A percentile compares a stretch with the other conserved stretches of the same genome.
Conservation (phyloP, 2,113 vertebrate genomes). For the Sylvilagus bachmani region DNA sequence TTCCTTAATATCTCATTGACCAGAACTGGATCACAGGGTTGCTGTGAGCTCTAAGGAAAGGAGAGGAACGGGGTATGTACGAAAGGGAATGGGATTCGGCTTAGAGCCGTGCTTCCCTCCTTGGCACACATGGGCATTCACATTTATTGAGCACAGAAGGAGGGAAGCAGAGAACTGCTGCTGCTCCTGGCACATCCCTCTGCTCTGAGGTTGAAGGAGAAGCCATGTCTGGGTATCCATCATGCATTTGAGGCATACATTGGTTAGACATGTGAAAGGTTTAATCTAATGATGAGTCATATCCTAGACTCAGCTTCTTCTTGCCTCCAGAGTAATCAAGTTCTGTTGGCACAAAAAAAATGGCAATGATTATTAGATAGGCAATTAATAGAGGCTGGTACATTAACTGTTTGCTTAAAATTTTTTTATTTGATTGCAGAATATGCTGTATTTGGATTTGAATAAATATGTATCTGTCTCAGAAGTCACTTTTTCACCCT, state of each 20-base stretch:
- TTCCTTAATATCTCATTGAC: not conserved
- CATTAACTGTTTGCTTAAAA: conserved; percentile 9
- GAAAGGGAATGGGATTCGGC: not conserved
- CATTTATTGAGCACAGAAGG: not conserved
- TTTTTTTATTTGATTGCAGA: not conserved
- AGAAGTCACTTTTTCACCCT: not conserved
- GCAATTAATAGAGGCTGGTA: not conserved
- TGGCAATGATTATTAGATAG: not conserved
- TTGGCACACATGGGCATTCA: not conserved
- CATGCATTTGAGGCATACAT: not conserved
- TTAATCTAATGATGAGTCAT: not conserved
- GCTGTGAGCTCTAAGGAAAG: not conserved
- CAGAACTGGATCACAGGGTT: not conserved
- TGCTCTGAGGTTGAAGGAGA: not conserved
- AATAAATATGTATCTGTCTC: not conserved
- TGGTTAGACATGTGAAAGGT: not conserved
- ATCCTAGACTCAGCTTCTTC: not conserved
- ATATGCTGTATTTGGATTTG: not conserved
- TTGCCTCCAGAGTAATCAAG: not conserved
- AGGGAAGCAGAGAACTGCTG: not conserved
- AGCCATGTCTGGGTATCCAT: not conserved
- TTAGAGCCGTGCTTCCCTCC: not conserved
- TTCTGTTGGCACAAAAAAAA: not conserved
- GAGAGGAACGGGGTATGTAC: not conserved
- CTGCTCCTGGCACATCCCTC: not conserved